Conservation (phyloP, 2,113 vertebrate species). For the Promerops cafer region DNA sequence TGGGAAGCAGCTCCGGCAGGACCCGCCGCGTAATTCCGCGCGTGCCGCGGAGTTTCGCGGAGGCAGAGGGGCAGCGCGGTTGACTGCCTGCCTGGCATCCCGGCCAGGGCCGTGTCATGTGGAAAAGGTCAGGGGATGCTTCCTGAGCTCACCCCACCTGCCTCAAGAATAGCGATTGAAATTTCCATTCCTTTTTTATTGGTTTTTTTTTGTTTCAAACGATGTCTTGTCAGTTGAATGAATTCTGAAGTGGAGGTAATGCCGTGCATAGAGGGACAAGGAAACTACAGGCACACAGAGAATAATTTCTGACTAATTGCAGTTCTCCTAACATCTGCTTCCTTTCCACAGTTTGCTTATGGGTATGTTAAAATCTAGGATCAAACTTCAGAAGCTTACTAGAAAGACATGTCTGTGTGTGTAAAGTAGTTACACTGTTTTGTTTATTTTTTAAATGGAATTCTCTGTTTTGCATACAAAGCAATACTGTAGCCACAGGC, state of each 20-base stretch:
- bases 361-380: background rate
- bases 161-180: background rate
- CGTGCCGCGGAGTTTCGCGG: background rate
- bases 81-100: background rate
- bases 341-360: background rate
- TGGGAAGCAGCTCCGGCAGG: background rate
- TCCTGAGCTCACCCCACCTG: background rate
- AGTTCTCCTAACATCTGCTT: background rate
- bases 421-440: background rate
- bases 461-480: background rate
- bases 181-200: background rate
- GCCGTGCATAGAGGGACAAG: background rate
- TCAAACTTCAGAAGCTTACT: background rate
- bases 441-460: background rate
- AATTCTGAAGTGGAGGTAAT: background rate
- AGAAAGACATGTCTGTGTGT: background rate
- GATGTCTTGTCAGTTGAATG: background rate
- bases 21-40: background rate
- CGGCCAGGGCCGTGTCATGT: background rate
- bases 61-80: background rate
- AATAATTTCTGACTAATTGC: background rate
- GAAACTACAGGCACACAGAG: background rate
- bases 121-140: conserved; percentile 9
- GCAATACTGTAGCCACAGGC: background rate
- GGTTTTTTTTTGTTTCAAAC: background rate